Evolutionary conservation across 2,888 invertebrate genomes (phyloP).

Genomic region (Lithophane socia): DNA sequence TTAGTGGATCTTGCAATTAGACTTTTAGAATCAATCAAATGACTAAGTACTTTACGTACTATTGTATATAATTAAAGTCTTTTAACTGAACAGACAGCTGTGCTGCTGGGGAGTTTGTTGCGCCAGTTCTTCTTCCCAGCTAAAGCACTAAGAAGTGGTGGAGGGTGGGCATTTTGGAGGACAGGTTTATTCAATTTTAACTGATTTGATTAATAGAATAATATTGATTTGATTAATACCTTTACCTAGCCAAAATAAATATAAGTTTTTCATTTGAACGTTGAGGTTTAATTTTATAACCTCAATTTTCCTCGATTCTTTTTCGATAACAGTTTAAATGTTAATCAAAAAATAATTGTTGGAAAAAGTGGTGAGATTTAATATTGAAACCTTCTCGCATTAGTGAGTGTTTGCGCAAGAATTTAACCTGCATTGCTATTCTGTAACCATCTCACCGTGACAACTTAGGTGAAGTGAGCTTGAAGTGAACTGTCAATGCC

Average conservation of each 20-base stretch:
- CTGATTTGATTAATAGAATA: not conserved
- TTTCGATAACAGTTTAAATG: not conserved
- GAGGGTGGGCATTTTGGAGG: not conserved
- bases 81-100: not conserved
- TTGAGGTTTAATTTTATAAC: not conserved
- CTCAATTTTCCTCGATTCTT: not conserved
- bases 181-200: not conserved
- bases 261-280: not conserved
- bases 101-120: not conserved
- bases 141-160: not conserved
- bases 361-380: not conserved
- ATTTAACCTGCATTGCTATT: not conserved
- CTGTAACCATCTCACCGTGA: no score
- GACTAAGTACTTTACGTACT: not conserved
- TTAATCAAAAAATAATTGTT: not conserved
- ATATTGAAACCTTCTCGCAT: no score
- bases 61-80: not conserved
- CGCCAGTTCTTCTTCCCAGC: not conserved
- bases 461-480: no score
- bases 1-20: no score
- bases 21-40: no score
- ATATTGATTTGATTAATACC: no score
- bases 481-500: no score
- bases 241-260: not conserved
- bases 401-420: not conserved